Percentiles rank a stretch among this genome's conserved stretches.
These are phyloP conservation scores for Clarias batrachus DNA, from an alignment of 2,113 vertebrate species.

Conservation along the genomic window DNA sequence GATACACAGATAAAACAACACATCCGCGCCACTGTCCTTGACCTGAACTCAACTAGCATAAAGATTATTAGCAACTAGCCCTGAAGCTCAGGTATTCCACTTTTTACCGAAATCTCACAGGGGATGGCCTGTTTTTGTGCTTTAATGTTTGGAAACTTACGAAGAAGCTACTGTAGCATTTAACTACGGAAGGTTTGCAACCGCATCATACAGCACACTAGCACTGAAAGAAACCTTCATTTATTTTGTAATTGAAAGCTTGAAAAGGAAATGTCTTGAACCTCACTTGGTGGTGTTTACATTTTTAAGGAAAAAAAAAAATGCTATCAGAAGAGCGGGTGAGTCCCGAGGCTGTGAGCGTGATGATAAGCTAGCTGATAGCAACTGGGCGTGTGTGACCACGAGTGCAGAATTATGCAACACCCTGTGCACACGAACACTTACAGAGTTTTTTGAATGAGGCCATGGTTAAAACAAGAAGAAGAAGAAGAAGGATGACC, in stretches of 20 bases:
- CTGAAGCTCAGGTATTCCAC: background rate
- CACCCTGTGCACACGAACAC: background rate
- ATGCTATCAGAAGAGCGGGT: background rate
- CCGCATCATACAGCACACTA: background rate
- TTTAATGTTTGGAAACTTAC: background rate
- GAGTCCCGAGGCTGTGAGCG: conserved; percentile 7
- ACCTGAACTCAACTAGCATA: background rate
- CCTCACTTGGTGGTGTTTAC: background rate
- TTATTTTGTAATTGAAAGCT: background rate
- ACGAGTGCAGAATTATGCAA: conserved; percentile 3
- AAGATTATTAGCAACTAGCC: background rate
- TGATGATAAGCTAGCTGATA: conserved; percentile 30
- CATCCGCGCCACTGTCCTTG: background rate
- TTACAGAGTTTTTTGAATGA: background rate
- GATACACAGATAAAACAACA: background rate
- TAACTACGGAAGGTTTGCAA: background rate
- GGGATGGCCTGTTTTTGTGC: background rate
- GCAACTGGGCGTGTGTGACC: background rate
- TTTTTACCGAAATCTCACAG: background rate
- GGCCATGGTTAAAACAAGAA: background rate
- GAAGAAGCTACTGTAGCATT: background rate
- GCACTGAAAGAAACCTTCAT: background rate
- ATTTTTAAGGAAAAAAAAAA: background rate
- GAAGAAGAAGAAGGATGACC: background rate
- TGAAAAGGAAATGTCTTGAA: background rate